A percentile compares a stretch with the other conserved stretches of the same genome.
phyloP scores from a whole-genome alignment of 2,797 vertebrate species.

The Sebastes taczanowskii region DNA sequence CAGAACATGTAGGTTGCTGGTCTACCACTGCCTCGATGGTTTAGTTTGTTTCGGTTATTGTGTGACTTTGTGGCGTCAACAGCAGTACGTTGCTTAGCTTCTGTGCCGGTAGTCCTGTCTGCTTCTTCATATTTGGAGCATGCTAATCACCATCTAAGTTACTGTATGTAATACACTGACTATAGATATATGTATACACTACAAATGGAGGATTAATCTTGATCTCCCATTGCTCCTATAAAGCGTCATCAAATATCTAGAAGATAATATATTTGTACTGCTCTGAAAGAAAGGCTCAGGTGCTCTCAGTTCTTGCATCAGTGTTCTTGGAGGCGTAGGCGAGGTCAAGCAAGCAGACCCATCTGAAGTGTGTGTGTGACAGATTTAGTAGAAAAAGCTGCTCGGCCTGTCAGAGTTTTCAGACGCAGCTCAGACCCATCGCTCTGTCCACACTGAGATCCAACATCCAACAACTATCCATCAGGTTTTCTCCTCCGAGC shows the following conservation, averaged over 20 bases:
- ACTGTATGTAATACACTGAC: no score
- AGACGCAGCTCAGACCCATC: slow-evolving; percentile 5
- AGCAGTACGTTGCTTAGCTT: neutral
- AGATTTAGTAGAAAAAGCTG: slow-evolving; percentile 14
- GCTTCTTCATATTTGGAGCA: no score
- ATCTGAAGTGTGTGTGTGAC: neutral
- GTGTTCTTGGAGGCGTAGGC: neutral
- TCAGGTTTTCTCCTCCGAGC: neutral
- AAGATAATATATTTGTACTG: neutral
- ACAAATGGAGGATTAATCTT: neutral
- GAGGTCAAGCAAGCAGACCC: neutral
- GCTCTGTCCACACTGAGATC: neutral
- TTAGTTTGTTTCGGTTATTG: no score
- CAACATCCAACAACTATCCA: slow-evolving; percentile 10
- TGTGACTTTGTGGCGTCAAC: no score
- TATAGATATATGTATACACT: no score
- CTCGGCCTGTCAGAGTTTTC: slow-evolving; percentile 1
- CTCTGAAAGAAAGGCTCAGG: neutral
- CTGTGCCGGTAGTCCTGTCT: no score
- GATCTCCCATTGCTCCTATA: neutral
- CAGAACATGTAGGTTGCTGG: no score
- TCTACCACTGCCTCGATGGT: no score
- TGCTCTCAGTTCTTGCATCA: neutral
- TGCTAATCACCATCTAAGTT: no score
- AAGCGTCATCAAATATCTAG: neutral